These are phyloP conservation scores for Mythimna albipuncta DNA, from an alignment of 2,888 invertebrate genomes.

Conservation along the genomic window DNA sequence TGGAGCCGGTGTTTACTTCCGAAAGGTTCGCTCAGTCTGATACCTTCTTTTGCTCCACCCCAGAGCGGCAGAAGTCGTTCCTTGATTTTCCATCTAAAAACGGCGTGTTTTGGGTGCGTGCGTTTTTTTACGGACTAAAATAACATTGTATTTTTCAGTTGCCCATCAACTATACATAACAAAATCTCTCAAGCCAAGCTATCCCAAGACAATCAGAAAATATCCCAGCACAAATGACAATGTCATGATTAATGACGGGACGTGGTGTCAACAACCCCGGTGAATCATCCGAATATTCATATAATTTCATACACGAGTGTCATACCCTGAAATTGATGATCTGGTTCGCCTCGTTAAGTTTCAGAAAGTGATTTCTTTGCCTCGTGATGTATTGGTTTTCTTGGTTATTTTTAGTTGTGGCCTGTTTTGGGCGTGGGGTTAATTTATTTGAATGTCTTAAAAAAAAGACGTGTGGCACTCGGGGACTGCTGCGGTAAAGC, in stretches of 20 bases:
- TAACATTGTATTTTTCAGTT: too few relatives aligned
- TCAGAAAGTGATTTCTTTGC: constrained; percentile 60
- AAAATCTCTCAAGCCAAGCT: not conserved
- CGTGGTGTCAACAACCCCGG: constrained; percentile 61
- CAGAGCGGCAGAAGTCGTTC: too few relatives aligned
- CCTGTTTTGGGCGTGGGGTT: not conserved
- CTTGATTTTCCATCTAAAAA: too few relatives aligned
- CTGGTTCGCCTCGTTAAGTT: constrained; percentile 53
- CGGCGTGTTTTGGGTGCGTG: too few relatives aligned
- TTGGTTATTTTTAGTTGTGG: constrained; percentile 25
- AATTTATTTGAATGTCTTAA: not conserved
- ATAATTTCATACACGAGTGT: constrained; percentile 58
- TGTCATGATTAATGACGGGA: constrained; percentile 72
- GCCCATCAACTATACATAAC: too few relatives aligned
- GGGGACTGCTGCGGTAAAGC: too few relatives aligned
- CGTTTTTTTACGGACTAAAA: too few relatives aligned
- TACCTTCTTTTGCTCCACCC: too few relatives aligned
- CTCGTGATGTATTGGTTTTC: constrained; percentile 42
- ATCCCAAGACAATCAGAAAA: constrained; percentile 44
- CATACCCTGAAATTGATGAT: constrained; percentile 66
- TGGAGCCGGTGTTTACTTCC: too few relatives aligned
- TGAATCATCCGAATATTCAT: constrained; percentile 68
- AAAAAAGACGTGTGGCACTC: too few relatives aligned
- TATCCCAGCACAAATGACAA: constrained; percentile 67
- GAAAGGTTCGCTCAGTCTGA: too few relatives aligned